These are phyloP conservation scores for Drosophila pseudotalamancana DNA, from an alignment of 2,888 invertebrate species.

Conservation along the genomic window DNA sequence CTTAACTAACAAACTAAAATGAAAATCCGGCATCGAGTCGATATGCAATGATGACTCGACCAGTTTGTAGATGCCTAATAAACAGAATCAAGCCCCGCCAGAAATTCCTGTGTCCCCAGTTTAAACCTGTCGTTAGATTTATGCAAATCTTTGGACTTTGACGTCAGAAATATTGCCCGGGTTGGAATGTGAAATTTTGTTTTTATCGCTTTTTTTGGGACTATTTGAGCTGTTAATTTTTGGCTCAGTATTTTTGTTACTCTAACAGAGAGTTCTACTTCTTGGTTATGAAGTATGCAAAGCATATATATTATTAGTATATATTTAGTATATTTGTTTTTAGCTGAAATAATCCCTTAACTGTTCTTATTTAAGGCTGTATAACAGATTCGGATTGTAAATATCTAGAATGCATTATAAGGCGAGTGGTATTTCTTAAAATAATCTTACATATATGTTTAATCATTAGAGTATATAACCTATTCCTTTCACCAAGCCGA, in stretches of 20 bases:
- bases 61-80: slow-evolving; percentile 55
- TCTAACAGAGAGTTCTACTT: not conserved
- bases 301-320: too few species aligned
- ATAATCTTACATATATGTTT: too few species aligned
- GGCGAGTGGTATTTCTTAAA: too few species aligned
- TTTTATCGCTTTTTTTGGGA: slow-evolving; percentile 38
- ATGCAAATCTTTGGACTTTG: slow-evolving; percentile 73
- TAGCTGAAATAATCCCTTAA: too few species aligned
- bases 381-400: too few species aligned
- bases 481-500: not conserved
- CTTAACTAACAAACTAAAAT: slow-evolving; percentile 12
- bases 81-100: slow-evolving; percentile 70
- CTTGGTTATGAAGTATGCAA: not conserved
- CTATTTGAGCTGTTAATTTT: slow-evolving; percentile 61
- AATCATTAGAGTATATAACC: not conserved
- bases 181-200: slow-evolving; percentile 77
- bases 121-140: slow-evolving; percentile 48
- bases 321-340: too few species aligned
- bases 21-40: slow-evolving; percentile 35
- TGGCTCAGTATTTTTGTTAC: slow-evolving; percentile 19
- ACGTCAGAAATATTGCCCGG: slow-evolving; percentile 73
- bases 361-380: too few species aligned
- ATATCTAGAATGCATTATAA: too few species aligned
- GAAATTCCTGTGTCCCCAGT: slow-evolving; percentile 67
- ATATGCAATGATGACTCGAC: slow-evolving; percentile 57